These are phyloP conservation scores for Ceratina australensis DNA, from an alignment of 1,140 invertebrate genomes.

Conservation along the genomic window DNA sequence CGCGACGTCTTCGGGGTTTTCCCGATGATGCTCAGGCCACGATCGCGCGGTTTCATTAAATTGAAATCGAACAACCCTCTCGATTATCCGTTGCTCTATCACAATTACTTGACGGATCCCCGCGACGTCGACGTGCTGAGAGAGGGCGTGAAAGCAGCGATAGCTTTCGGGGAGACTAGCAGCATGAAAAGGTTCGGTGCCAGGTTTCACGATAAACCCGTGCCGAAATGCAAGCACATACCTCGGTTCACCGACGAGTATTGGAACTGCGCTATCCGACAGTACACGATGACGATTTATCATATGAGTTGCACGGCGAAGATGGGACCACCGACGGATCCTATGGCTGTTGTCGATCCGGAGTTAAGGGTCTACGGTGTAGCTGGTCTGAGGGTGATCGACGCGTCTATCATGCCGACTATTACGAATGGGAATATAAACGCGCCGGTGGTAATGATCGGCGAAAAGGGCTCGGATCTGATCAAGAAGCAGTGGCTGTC, in stretches of 20 bases:
- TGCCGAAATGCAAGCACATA: slow-evolving; percentile 90
- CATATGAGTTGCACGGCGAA: slow-evolving; percentile 91
- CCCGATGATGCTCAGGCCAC: slow-evolving; percentile 92
- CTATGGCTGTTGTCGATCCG: slow-evolving; percentile 90
- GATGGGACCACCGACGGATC: slow-evolving; percentile 90
- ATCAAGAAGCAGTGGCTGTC: slow-evolving; percentile 82
- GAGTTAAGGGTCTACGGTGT: slow-evolving; percentile 88
- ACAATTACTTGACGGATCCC: slow-evolving; percentile 92
- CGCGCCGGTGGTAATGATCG: slow-evolving; percentile 95
- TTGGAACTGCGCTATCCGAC: slow-evolving; percentile 88
- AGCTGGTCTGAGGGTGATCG: slow-evolving; percentile 87
- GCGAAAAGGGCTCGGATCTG: slow-evolving; percentile 93
- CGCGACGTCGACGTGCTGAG: slow-evolving; percentile 88
- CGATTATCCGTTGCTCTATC: slow-evolving; percentile 91
- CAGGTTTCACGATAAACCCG: slow-evolving; percentile 84
- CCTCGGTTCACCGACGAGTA: slow-evolving; percentile 89
- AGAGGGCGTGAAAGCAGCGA: slow-evolving; percentile 91
- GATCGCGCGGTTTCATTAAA: slow-evolving; percentile 89
- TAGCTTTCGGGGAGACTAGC: slow-evolving; percentile 88
- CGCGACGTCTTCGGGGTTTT: slow-evolving; percentile 89
- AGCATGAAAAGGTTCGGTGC: slow-evolving; percentile 88
- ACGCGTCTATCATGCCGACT: slow-evolving; percentile 90
- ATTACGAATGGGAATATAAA: slow-evolving; percentile 93
- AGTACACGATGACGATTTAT: slow-evolving; percentile 93
- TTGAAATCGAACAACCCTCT: slow-evolving; percentile 89